These are phyloP conservation scores for Turdus rufiventris DNA, from an alignment of 2,113 vertebrate species.

Conservation along the genomic window DNA sequence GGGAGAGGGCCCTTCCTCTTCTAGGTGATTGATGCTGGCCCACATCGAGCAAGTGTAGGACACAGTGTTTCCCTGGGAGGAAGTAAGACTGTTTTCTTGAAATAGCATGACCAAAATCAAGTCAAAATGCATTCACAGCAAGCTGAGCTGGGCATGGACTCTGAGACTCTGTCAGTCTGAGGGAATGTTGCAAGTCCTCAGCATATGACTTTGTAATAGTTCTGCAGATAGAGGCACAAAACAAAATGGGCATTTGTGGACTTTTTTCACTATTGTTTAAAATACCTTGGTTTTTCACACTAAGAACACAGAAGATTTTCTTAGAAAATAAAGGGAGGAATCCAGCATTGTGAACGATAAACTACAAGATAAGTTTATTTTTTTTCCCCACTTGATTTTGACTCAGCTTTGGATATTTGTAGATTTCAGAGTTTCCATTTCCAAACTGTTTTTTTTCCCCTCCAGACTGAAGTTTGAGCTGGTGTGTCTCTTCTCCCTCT, in stretches of 20 bases:
- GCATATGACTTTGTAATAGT: neutral
- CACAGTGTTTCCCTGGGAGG: rapidly evolving
- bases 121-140: neutral
- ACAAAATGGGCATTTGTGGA: neutral
- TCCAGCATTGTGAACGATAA: neutral
- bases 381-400: neutral
- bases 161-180: neutral
- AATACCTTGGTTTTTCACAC: neutral
- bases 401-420: neutral
- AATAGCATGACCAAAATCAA: neutral
- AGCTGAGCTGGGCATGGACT: neutral
- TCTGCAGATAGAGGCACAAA: neutral
- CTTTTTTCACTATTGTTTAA: neutral
- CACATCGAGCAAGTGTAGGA: neutral
- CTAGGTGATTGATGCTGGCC: neutral
- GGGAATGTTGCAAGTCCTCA: neutral
- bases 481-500: neutral
- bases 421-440: neutral
- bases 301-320: neutral
- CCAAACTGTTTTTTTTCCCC: neutral
- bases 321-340: neutral
- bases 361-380: neutral
- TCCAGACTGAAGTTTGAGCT: neutral
- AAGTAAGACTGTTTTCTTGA: neutral
- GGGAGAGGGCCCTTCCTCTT: neutral